Percentiles rank a stretch among this genome's conserved stretches.
Evolutionary conservation across 2,113 vertebrate genomes (phyloP).

Genomic region (Thryonomys swinderianus): DNA sequence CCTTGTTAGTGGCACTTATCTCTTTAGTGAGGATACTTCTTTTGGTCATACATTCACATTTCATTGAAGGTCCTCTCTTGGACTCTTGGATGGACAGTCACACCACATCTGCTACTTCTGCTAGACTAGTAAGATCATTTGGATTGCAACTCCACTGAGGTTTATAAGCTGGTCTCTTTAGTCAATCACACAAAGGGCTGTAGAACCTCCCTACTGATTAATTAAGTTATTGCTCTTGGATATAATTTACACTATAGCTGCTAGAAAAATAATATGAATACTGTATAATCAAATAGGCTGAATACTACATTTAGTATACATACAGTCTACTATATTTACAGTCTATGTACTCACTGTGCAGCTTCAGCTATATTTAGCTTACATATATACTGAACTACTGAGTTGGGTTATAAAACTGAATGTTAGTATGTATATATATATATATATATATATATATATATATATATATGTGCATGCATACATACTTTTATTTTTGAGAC

Average conservation of each 20-base stretch:
- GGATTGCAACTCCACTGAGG: background rate
- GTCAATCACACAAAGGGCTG: background rate
- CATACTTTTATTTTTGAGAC: no score
- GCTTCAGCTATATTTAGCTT: background rate
- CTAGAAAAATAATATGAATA: background rate
- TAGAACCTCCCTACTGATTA: background rate
- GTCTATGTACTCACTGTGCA: background rate
- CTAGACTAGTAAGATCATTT: background rate
- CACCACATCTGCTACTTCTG: background rate
- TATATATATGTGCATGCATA: no score
- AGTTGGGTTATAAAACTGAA: background rate
- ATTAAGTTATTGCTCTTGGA: constrained; percentile 2
- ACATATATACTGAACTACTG: background rate
- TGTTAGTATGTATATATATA: background rate
- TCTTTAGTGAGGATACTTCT: background rate
- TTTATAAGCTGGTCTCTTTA: background rate
- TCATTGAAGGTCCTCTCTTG: background rate
- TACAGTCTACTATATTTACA: background rate
- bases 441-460: background rate
- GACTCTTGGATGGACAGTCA: background rate
- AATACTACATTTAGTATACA: background rate
- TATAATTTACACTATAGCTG: background rate
- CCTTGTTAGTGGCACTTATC: background rate
- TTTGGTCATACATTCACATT: background rate
- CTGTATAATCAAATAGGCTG: background rate